A percentile compares a stretch with the other conserved stretches of the same genome.
These are phyloP conservation scores for Heterotis niloticus DNA, from an alignment of 2,113 vertebrate genomes.

Conservation along the genomic window DNA sequence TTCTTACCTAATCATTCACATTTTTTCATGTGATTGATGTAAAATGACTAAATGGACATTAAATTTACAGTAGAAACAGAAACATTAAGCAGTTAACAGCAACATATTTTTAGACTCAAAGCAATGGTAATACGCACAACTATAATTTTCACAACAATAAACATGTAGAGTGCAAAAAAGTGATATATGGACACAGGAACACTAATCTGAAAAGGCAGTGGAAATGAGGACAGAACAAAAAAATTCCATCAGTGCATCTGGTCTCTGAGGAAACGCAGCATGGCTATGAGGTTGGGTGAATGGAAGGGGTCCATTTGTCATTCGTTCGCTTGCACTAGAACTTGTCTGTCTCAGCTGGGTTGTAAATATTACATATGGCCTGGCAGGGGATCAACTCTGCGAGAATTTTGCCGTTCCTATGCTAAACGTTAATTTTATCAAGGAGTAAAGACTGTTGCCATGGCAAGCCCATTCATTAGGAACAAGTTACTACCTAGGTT, in stretches of 20 bases:
- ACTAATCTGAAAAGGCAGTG: not conserved
- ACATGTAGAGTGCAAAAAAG: not conserved
- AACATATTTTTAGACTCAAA: not conserved
- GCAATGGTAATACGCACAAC: not conserved
- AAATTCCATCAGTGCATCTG: not conserved
- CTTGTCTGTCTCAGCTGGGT: slow-evolving; percentile 11
- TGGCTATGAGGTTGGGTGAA: not conserved
- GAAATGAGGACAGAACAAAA: not conserved
- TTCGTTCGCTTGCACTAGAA: not conserved
- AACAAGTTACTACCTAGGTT: slow-evolving; percentile 27
- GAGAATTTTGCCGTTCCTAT: slow-evolving; percentile 21
- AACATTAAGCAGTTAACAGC: not conserved
- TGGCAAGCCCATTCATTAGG: slow-evolving; percentile 38
- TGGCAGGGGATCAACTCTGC: slow-evolving; percentile 19
- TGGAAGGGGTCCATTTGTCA: not conserved
- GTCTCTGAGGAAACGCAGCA: not conserved
- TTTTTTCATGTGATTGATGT: not conserved
- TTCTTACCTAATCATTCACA: too few relatives aligned
- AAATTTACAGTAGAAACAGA: not conserved
- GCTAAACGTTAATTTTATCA: slow-evolving; percentile 34
- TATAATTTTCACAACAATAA: not conserved
- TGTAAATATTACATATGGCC: slow-evolving; percentile 13
- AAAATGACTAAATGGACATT: not conserved
- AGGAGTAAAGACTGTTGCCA: slow-evolving; percentile 37
- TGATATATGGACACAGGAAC: not conserved